phyloP scores from a whole-genome alignment of 2,113 vertebrate species.

The Cairina moschata region DNA sequence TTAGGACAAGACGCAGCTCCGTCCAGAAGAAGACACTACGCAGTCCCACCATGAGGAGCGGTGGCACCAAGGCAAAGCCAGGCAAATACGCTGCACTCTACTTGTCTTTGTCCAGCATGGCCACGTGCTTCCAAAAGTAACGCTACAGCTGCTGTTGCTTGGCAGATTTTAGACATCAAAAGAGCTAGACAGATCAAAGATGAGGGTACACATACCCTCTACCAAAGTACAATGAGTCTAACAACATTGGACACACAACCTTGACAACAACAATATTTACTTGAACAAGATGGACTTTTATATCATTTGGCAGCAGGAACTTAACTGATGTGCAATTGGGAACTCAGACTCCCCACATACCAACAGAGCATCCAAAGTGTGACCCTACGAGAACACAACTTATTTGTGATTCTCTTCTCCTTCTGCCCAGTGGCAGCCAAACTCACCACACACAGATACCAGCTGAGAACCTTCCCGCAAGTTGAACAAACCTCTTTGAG shows the following conservation, averaged over 20 bases:
- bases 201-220: neutral
- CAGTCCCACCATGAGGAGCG: neutral
- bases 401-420: neutral
- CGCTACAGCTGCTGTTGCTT: neutral
- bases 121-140: neutral
- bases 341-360: neutral
- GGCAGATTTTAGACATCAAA: neutral
- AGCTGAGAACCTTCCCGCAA: neutral
- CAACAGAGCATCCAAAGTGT: neutral
- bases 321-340: neutral
- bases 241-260: neutral
- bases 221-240: neutral
- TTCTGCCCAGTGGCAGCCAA: neutral
- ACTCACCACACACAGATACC: neutral
- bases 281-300: neutral
- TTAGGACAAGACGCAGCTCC: neutral
- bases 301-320: neutral
- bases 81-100: fast-evolving
- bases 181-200: neutral
- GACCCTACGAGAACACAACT: neutral
- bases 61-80: neutral
- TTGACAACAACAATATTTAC: neutral
- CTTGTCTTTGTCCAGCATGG: neutral
- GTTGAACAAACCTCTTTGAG: neutral
- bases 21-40: neutral